Base-by-base conservation (phyloP, 1,140 invertebrate genomes). In the Heliconius nattereri region DNA sequence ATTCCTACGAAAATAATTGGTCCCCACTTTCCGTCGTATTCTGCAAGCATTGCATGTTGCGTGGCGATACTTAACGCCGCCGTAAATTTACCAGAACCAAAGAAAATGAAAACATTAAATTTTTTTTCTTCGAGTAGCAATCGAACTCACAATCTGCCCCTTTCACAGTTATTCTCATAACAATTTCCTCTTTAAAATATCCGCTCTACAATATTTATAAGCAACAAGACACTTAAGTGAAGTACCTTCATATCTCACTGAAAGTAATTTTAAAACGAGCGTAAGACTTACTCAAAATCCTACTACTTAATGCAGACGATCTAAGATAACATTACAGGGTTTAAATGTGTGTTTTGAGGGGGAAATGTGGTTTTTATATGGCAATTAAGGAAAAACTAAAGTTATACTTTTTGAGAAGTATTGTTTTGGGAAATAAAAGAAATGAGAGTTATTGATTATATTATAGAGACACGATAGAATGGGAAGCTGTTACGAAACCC, bases 241-340 rank as follows among this genome's bases (percentile, higher is more conserved):
- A 79, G 54, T 66, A 52, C 16, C 78, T 32, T 20, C 54, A 72
- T 74, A 70, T 37, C 75, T 81, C 57, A 40, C 75, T 35, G 16
- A 71, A 81, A 78, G 75, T 78, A 78, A 81, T 81, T 78, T 81
- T 81, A 78, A 81, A 81, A 81, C 76, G 76, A 72, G 76, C 73
- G 66, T 72, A 76, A 74, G 76, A 81, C 60, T 78, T 77, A 71
- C 45, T 66, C 60, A 72, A 75, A 60, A 77, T 60, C 78, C 75
- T 75, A 57, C 72, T 13, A 73, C 66, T 81, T 81, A 81, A 81
- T 77, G 66, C 76, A 49, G 66, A 78, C 78, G 80, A 81, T 81
- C 78, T 81, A 78, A 77, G 76, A 70, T 52, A 75, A 81, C 73
- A 71, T 60, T 75, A 52, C 23, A 66, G 73, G 78, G 60, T 74